Evolutionary conservation across 2,113 vertebrate genomes (phyloP).

Genomic region (Neolamprologus sp.): DNA sequence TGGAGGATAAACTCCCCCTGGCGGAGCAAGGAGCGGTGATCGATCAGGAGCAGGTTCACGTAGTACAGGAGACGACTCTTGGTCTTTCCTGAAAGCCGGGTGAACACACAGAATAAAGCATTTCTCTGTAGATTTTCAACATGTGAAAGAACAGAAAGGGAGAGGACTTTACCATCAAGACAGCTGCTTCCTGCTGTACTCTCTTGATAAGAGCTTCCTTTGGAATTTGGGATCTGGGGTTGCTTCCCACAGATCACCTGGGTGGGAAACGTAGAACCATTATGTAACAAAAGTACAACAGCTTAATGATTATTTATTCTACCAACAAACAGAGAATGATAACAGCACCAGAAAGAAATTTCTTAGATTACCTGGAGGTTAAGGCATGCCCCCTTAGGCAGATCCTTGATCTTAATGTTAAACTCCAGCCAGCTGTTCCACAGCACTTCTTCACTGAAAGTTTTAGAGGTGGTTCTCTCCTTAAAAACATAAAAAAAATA

Average conservation of each 20-base stretch:
- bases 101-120: neutral
- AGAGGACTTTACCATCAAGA: conserved; percentile 66
- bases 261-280: neutral
- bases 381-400: conserved; percentile 89
- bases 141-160: neutral
- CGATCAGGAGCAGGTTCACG: conserved; percentile 90
- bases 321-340: neutral
- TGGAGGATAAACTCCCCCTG: conserved; percentile 94
- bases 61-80: conserved; percentile 93
- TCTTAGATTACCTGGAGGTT: conserved; percentile 78
- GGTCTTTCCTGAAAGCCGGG: conserved; percentile 61
- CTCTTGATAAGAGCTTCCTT: conserved; percentile 70
- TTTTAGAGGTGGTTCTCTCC: conserved; percentile 82
- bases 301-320: neutral
- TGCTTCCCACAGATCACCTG: conserved; percentile 85
- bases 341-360: neutral
- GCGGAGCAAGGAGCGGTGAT: conserved; percentile 91
- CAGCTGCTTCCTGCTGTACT: conserved; percentile 15
- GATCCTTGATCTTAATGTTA: conserved; percentile 89
- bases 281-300: neutral
- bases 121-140: conserved; percentile 21
- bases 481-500: neutral
- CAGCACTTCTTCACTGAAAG: conserved; percentile 91
- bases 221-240: conserved; percentile 69
- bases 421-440: conserved; percentile 98